A percentile compares a stretch with the other conserved stretches of the same genome.
These are phyloP conservation scores for Peromyscus leucopus DNA, from an alignment of 2,113 vertebrate genomes.

Conservation along the genomic window DNA sequence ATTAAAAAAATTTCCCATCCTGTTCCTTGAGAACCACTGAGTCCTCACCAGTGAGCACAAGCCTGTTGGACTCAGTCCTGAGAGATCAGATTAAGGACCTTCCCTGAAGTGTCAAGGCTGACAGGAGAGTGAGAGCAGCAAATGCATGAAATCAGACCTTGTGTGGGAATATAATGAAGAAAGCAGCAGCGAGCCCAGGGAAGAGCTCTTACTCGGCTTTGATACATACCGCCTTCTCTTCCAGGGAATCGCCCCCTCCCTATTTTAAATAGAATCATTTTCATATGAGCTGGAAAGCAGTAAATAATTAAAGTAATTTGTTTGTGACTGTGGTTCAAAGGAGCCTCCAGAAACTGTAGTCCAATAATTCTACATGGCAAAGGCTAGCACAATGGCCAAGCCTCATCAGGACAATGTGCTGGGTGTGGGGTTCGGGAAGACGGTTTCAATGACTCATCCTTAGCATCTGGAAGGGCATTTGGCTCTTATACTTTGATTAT, in stretches of 20 bases:
- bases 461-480: slow-evolving; percentile 73
- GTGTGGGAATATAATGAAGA: background rate
- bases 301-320: slow-evolving; percentile 71
- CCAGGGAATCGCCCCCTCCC: background rate
- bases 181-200: background rate
- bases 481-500: slow-evolving; percentile 58
- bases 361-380: slow-evolving; percentile 2
- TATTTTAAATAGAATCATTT: slow-evolving; percentile 22
- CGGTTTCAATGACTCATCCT: slow-evolving; percentile 76
- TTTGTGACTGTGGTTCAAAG: slow-evolving; percentile 64
- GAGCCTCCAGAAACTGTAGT: background rate
- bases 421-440: background rate
- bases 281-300: slow-evolving; percentile 19
- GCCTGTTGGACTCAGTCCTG: background rate
- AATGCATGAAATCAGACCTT: background rate
- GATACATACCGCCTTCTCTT: background rate
- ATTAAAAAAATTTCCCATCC: background rate
- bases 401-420: slow-evolving; percentile 27
- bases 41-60: no score
- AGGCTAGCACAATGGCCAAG: background rate
- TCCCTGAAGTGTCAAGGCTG: background rate
- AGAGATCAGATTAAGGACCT: accelerated
- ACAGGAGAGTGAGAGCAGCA: background rate
- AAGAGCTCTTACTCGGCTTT: background rate
- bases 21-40: background rate